These are phyloP conservation scores for Aethes cnicana DNA, from an alignment of 2,888 invertebrate species.

Conservation along the genomic window DNA sequence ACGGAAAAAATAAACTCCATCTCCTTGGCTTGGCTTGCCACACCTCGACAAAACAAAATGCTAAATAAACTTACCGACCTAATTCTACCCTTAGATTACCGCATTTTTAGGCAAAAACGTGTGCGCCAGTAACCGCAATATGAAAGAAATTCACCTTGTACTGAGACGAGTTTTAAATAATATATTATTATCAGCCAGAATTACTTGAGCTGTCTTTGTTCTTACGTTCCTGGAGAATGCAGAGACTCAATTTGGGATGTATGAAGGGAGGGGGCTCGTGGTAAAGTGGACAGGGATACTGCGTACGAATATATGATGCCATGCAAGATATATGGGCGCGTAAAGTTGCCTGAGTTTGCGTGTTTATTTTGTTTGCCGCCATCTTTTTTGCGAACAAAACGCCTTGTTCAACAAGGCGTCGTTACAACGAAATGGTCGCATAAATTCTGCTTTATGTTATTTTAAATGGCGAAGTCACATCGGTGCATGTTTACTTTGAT, in stretches of 20 bases:
- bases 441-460: too few relatives aligned
- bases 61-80: constrained; percentile 7
- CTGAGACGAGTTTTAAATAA: constrained; percentile 23
- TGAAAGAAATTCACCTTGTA: constrained; percentile 25
- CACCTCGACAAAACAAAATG: constrained; percentile 5
- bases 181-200: constrained; percentile 21
- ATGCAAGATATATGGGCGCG: constrained; percentile 24
- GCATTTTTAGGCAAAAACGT: constrained; percentile 2
- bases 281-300: neutral
- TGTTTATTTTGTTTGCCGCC: constrained; percentile 24
- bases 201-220: constrained; percentile 2
- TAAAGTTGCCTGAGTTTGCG: constrained; percentile 22
- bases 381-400: constrained; percentile 7
- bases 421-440: too few relatives aligned
- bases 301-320: constrained; percentile 22
- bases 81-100: constrained; percentile 6
- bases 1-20: too few relatives aligned
- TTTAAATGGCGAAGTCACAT: too few relatives aligned
- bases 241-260: neutral
- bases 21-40: too few relatives aligned
- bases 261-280: neutral
- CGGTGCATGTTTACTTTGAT: too few relatives aligned
- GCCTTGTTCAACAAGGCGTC: neutral
- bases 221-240: neutral
- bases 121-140: constrained; percentile 17